Percentiles rank a stretch among this genome's conserved stretches.
These are phyloP conservation scores for Allolobophora icterica DNA, from an alignment of 2,888 invertebrate species.

Conservation along the genomic window DNA sequence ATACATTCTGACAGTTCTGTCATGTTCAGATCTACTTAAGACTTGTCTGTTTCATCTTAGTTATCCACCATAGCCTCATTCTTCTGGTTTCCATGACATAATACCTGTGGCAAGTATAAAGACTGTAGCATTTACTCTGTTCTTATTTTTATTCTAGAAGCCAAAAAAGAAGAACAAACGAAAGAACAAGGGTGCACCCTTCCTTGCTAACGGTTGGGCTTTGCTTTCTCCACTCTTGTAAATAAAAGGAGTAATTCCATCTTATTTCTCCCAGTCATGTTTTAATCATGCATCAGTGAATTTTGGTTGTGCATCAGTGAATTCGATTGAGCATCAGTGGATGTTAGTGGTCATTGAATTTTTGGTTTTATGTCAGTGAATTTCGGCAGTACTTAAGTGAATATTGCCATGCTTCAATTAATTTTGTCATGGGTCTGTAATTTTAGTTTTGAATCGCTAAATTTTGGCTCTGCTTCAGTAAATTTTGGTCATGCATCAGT, in stretches of 20 bases:
- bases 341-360: not conserved
- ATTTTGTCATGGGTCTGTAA: no score
- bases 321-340: not conserved
- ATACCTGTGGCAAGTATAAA: not conserved
- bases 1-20: not conserved
- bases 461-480: no score
- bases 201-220: constrained; percentile 32
- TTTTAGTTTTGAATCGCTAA: no score
- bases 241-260: not conserved
- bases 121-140: not conserved
- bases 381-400: no score
- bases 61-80: not conserved
- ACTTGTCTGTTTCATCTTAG: not conserved
- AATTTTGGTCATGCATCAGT: no score
- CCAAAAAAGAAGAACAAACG: constrained; percentile 70
- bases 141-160: constrained; percentile 63
- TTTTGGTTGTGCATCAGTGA: not conserved
- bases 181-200: constrained; percentile 63
- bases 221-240: not conserved
- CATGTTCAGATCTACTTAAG: not conserved
- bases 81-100: not conserved
- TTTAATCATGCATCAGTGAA: not conserved
- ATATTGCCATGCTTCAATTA: no score
- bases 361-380: no score
- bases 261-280: not conserved